Evolutionary conservation across 2,888 invertebrate genomes (phyloP), one percentile per base, ranked within the genome.

Genomic region (Drosophila affinis): DNA sequence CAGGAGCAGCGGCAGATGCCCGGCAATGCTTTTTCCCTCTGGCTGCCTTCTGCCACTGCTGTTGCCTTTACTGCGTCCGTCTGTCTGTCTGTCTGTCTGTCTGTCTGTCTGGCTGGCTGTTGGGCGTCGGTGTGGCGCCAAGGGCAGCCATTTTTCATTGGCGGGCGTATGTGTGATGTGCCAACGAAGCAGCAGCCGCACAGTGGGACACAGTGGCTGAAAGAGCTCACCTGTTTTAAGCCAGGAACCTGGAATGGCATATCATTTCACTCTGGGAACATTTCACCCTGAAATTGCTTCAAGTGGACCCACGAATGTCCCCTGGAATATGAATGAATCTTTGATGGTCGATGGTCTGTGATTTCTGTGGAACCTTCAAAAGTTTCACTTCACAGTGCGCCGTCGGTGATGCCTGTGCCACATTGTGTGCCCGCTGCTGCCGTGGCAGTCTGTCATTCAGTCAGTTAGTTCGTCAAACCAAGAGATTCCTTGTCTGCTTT

Each of bases 61-160:
- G 57, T 62, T 68, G 62, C 24, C 55, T 32, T 44, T 52, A 49
- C 48, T 24, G 24, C 24, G 24, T 24, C 24, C 24, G 24, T 51
- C 47, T 60, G 24, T 24, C 24, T 21, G 21, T 21, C 21, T 21
- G 52, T 57, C 46, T 65, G 63, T 48, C 58, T 60, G 49, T 29
- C 45, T 46, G 54, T 32, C 18, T 54, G 24, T 54, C n/a, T 47
- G 62, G 57, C 65, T 62, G 68, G 44, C 49, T 55, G 55, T 60
- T 49, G 63, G 60, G 65, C 75, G 82, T 72, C 82, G 71, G 72
- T 58, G 56, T 70, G 87, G 79, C 87, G 75, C 76, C 87, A 75
- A 61, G 62, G 69, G 48, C 64, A 60, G 59, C 53, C 62, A 69
- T 75, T 69, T 69, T 74, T 74, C 57, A 74, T 67, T 68, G 68